Conservation (phyloP, 2,888 invertebrate genomes). For the Automeris io region DNA sequence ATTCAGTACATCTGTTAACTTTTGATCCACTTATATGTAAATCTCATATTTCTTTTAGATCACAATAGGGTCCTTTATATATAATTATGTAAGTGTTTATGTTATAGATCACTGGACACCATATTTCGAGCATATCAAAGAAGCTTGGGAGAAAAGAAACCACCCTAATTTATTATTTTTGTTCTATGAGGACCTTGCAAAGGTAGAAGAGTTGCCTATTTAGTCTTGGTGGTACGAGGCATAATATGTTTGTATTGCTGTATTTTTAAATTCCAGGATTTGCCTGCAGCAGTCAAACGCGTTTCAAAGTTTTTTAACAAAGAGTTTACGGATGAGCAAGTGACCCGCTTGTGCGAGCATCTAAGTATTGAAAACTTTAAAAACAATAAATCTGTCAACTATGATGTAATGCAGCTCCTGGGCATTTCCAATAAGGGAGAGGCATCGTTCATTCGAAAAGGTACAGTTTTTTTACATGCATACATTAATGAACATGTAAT, state of each 20-base stretch:
- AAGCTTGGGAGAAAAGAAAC: conserved; percentile 82
- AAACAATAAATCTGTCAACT: conserved; percentile 87
- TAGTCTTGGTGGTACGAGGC: neutral
- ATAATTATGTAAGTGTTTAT: neutral
- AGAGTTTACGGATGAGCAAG: conserved; percentile 72
- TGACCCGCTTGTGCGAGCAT: conserved; percentile 80
- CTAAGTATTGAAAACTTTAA: conserved; percentile 89
- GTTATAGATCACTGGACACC: conserved; percentile 83
- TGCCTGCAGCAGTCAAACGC: conserved; percentile 73
- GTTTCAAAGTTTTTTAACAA: conserved; percentile 80
- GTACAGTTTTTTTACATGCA: too few relatives aligned
- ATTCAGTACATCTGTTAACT: too few relatives aligned
- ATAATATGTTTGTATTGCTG: neutral
- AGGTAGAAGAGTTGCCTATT: conserved; percentile 50
- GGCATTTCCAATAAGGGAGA: conserved; percentile 78
- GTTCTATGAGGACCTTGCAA: conserved; percentile 87
- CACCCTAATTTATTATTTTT: conserved; percentile 84
- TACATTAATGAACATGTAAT: too few relatives aligned
- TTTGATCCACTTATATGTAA: too few relatives aligned
- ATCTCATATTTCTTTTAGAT: too few relatives aligned
- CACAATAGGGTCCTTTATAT: too few relatives aligned
- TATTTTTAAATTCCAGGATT: conserved; percentile 67
- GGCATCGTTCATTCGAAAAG: conserved; percentile 81
- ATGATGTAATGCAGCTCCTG: conserved; percentile 78
- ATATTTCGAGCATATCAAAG: conserved; percentile 86